Evolutionary conservation across 2,888 invertebrate genomes (phyloP), one percentile per base, ranked within the genome.

Genomic region (Drosophila diplacantha): DNA sequence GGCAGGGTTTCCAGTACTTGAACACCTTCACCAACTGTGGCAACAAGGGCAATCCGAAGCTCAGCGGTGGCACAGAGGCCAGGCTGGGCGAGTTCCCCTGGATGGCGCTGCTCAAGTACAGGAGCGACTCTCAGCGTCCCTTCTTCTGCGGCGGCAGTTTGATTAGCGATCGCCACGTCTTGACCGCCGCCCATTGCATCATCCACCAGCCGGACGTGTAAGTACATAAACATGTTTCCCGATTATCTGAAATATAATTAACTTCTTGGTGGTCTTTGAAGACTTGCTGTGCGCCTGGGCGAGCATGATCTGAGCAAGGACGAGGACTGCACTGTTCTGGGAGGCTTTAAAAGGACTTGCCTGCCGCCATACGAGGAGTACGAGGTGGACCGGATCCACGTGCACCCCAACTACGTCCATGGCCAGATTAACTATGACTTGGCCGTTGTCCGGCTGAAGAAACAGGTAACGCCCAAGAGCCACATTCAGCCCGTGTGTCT

Each of bases 41-140:
- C 0, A 85, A 86, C 1, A 82, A 91, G 7, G 89, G 89, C 12
- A 86, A 88, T 8, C 89, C 90, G 43, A 90, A 91, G 74, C 91
- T 94, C 46, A 88, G 91, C 24, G 90, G 91, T 3, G 94, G 94
- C 0, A 90, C 91, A 43, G 87, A 89, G 60, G 92, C 94, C 0
- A 86, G 85, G 0, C 83, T 93, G 5, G 91, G 90, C 38, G 92
- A 94, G 73, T 93, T 91, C 87, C 94, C 94, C 0, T 94, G 94
- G 94, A 92, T 94, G 93, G 93, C 92, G 0, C 87, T 94, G 2
- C 83, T 94, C n/a, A 90, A 91, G 2, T 94, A 93, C 72, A 84
- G 89, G 49, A 86, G 89, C 56, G 37, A 46, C n/a, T 20, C 18
- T 1, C 37, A 8, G 12, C 61, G 74, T 6, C 64, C 58, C 38